Evolutionary conservation across 2,888 invertebrate genomes (phyloP).

Genomic region (Plagodis dolabraria): DNA sequence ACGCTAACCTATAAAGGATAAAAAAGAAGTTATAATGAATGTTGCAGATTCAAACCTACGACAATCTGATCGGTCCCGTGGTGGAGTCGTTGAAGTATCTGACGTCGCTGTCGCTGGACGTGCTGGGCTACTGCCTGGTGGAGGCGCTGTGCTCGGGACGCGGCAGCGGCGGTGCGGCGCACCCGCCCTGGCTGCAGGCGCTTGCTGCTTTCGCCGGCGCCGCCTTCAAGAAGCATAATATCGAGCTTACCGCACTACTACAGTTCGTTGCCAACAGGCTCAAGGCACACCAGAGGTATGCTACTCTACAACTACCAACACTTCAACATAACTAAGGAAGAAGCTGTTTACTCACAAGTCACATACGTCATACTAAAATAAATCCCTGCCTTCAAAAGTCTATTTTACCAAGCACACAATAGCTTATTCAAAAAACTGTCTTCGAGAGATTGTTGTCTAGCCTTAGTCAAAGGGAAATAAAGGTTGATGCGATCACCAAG

Average conservation of each 20-base stretch:
- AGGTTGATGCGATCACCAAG: too few species aligned
- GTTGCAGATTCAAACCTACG: constrained; percentile 93
- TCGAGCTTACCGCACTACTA: constrained; percentile 96
- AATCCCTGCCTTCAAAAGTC: too few species aligned
- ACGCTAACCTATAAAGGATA: too few species aligned
- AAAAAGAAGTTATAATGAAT: neutral
- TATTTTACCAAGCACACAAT: too few species aligned
- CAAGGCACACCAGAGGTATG: constrained; percentile 96
- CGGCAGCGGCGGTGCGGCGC: constrained; percentile 90
- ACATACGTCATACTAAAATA: too few species aligned
- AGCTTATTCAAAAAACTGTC: too few species aligned
- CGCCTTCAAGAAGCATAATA: constrained; percentile 98
- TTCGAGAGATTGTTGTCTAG: too few species aligned
- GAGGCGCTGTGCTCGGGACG: constrained; percentile 88
- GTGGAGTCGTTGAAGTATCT: constrained; percentile 99
- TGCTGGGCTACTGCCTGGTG: constrained; percentile 97
- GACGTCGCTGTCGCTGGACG: constrained; percentile 97
- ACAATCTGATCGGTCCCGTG: constrained; percentile 97
- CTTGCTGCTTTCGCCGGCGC: constrained; percentile 98
- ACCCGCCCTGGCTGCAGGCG: constrained; percentile 97
- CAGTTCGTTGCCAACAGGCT: constrained; percentile 99
- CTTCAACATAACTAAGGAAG: too few species aligned
- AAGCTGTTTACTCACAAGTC: too few species aligned
- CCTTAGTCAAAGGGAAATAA: too few species aligned
- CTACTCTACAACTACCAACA: neutral